These are phyloP conservation scores for human DNA, from an alignment of 2,113 vertebrate species.

Conservation along the genomic window DNA sequence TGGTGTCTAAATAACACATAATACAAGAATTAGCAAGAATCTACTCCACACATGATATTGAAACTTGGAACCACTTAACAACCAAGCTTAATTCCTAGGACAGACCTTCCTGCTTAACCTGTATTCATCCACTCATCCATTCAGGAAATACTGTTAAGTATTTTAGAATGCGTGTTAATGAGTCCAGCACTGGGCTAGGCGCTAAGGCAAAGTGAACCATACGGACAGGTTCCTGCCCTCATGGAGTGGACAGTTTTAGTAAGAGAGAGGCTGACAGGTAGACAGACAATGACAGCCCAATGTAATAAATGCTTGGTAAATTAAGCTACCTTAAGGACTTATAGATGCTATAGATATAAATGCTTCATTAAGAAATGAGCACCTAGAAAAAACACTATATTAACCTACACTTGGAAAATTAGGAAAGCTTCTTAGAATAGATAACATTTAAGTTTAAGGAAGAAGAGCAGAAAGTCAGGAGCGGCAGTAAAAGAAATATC, in stretches of 20 bases:
- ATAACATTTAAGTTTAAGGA: background rate
- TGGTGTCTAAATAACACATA: background rate
- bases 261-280: background rate
- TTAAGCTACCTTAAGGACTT: background rate
- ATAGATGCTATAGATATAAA: background rate
- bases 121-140: background rate
- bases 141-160: background rate
- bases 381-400: background rate
- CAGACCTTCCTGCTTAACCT: background rate
- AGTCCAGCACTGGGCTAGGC: background rate
- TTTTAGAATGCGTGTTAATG: background rate
- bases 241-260: rapidly evolving
- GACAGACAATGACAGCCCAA: background rate
- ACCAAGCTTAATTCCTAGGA: background rate
- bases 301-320: background rate
- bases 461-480: background rate
- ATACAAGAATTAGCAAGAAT: background rate
- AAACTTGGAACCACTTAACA: background rate
- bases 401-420: background rate
- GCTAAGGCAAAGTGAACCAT: background rate
- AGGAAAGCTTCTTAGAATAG: background rate
- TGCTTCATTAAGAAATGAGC: background rate
- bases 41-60: background rate
- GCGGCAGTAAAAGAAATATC: background rate
- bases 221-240: background rate